Evolutionary conservation across 2,797 vertebrate genomes (phyloP).

Genomic region (Sardinella longiceps): DNA sequence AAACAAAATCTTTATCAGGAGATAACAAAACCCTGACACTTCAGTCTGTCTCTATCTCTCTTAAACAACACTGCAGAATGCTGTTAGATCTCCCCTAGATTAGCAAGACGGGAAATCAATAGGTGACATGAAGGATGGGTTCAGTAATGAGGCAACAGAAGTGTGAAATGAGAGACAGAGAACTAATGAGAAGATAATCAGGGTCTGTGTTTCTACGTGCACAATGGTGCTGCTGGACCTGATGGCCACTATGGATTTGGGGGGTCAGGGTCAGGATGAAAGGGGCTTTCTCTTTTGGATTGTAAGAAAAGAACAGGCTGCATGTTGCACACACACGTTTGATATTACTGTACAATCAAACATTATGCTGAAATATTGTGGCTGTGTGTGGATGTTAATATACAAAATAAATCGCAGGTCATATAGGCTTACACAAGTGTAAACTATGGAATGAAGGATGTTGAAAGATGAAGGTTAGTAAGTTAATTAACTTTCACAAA

Average conservation of each 20-base stretch:
- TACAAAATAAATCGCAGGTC: background rate
- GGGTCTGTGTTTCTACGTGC: background rate
- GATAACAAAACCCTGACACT: background rate
- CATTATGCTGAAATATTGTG: background rate
- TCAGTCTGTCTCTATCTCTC: background rate
- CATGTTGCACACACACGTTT: background rate
- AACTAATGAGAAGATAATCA: conserved; percentile 53
- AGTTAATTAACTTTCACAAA: too few relatives aligned
- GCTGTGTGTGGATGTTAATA: background rate
- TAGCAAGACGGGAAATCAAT: background rate
- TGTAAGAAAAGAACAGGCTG: background rate
- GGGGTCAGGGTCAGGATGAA: background rate
- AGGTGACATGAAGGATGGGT: conserved; percentile 52
- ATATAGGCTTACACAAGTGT: background rate
- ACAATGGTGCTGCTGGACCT: background rate
- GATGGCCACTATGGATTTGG: background rate
- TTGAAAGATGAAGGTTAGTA: too few relatives aligned
- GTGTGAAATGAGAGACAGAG: conserved; percentile 46
- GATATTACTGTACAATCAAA: background rate
- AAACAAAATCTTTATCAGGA: background rate
- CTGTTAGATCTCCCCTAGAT: background rate
- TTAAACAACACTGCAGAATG: background rate
- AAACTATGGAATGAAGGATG: background rate
- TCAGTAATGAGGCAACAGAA: conserved; percentile 63
- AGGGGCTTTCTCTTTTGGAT: background rate